Conservation (phyloP, 2,888 invertebrate species). For the Cyrtodaria siliqua region DNA sequence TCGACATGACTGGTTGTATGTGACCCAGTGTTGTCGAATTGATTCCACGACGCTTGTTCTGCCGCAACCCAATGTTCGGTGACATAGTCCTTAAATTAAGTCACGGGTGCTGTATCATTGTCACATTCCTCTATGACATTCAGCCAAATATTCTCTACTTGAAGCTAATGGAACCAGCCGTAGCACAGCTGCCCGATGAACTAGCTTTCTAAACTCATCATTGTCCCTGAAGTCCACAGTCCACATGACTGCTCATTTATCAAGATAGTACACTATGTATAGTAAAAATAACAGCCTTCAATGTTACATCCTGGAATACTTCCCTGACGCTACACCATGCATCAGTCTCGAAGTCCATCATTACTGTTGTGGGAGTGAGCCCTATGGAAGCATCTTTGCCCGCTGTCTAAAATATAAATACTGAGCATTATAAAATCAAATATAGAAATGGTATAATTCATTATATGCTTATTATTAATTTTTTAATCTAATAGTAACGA, state of each 20-base stretch:
- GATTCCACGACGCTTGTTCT: background rate
- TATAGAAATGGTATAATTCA: no score
- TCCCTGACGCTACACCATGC: background rate
- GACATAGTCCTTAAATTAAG: slow-evolving; percentile 8
- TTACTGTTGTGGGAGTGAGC: background rate
- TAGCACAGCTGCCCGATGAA: slow-evolving; percentile 29
- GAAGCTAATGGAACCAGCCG: slow-evolving; percentile 18
- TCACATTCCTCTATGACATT: slow-evolving; percentile 28
- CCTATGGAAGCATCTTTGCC: background rate
- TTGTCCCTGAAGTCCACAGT: slow-evolving; percentile 31
- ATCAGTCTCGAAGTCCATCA: slow-evolving; percentile 3
- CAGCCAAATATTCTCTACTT: slow-evolving; percentile 51
- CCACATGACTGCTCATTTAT: slow-evolving; percentile 44
- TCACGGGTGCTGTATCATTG: no score
- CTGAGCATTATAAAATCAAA: no score
- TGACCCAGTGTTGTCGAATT: slow-evolving; percentile 1
- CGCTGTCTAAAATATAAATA: background rate
- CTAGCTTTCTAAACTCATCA: slow-evolving; percentile 29
- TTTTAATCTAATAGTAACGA: no score
- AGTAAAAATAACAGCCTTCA: slow-evolving; percentile 53
- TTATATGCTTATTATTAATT: no score
- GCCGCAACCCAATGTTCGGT: slow-evolving; percentile 7
- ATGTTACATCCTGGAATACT: slow-evolving; percentile 1
- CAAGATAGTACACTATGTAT: slow-evolving; percentile 46
- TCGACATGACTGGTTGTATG: slow-evolving; percentile 7